A percentile compares a stretch with the other conserved stretches of the same genome.
Conservation (phyloP, 2,888 invertebrate species). For the Trichopria drosophilae region DNA sequence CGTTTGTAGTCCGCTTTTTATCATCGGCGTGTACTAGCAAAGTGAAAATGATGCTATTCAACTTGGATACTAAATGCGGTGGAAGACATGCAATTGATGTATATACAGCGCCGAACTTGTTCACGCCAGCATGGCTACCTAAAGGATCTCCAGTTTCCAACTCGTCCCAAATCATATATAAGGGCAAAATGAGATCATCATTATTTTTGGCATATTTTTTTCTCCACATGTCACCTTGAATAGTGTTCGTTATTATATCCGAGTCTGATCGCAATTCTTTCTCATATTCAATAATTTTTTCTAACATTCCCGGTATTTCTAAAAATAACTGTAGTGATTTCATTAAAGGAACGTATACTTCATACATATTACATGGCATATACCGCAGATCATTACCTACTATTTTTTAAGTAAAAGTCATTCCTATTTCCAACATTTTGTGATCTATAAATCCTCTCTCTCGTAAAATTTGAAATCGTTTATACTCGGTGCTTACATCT, state of each 20-base stretch:
- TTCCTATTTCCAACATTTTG: slow-evolving; percentile 1
- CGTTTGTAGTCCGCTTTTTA: slow-evolving; percentile 1
- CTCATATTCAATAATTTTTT: too few species aligned
- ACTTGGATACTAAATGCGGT: slow-evolving; percentile 2
- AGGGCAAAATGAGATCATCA: too few species aligned
- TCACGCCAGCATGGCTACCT: too few species aligned
- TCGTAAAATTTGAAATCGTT: too few species aligned
- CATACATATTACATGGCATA: too few species aligned
- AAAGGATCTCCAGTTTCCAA: too few species aligned
- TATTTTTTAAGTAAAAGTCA: neutral
- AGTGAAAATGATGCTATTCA: slow-evolving; percentile 11
- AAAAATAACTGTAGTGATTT: too few species aligned
- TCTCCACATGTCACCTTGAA: slow-evolving; percentile 7
- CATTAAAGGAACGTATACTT: too few species aligned
- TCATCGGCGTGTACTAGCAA: slow-evolving; percentile 10
- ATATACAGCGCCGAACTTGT: too few species aligned
- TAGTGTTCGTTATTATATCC: slow-evolving; percentile 12
- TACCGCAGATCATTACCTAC: slow-evolving; percentile 3
- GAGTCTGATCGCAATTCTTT: too few species aligned
- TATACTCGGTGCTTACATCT: neutral
- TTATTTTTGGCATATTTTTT: slow-evolving; percentile 1
- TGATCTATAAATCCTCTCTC: slow-evolving; percentile 2
- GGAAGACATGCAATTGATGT: slow-evolving; percentile 14
- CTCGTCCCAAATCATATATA: too few species aligned
- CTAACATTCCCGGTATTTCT: too few species aligned